These are phyloP conservation scores for Celastrina argiolus DNA, from an alignment of 2,888 invertebrate genomes.

Conservation along the genomic window DNA sequence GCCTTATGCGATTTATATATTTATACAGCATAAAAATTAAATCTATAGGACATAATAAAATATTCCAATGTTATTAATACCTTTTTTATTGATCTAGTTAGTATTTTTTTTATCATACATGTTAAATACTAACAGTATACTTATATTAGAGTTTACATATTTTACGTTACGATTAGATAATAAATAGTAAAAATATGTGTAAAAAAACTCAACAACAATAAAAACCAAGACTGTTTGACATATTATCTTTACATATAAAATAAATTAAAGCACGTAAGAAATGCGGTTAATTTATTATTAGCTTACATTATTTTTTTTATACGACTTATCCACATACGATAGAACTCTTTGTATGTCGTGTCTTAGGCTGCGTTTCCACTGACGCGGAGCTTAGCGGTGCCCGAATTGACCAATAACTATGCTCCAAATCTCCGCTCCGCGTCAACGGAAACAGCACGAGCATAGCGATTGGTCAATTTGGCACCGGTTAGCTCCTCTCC, in stretches of 20 bases:
- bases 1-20: too few species aligned
- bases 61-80: background rate
- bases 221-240: background rate
- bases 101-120: background rate
- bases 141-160: background rate
- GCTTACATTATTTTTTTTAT: background rate
- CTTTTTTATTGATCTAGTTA: background rate
- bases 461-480: too few species aligned
- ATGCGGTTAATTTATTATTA: background rate
- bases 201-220: background rate
- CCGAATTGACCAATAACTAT: too few species aligned
- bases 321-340: background rate
- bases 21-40: background rate
- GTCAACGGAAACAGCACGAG: too few species aligned
- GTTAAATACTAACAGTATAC: background rate
- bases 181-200: background rate
- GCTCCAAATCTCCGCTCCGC: too few species aligned
- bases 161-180: background rate
- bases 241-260: background rate
- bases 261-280: background rate
- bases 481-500: too few species aligned
- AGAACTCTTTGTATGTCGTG: too few species aligned
- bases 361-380: too few species aligned
- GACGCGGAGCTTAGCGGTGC: too few species aligned
- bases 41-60: background rate